Evolutionary conservation across 2,888 invertebrate species (phyloP), one percentile per base, ranked within the genome.

Genomic region (Noctuana brunneofusca): DNA sequence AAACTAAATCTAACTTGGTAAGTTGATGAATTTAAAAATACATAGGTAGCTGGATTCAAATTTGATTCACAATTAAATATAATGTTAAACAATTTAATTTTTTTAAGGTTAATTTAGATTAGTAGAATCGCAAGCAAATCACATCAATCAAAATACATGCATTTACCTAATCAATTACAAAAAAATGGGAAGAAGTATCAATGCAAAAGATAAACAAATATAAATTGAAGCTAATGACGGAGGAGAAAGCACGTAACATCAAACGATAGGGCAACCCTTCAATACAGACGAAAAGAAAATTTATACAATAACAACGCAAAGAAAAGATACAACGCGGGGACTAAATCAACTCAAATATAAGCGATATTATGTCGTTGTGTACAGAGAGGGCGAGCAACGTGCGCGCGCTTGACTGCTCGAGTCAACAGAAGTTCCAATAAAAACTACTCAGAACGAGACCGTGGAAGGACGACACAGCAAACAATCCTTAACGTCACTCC

Each of bases 371-470:
- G 80, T 82, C 80, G 75, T 73, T 82, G 85, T 84, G 76, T 80
- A 79, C 80, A 80, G 72, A 84, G 79, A 78, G 84, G 79, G 78
- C 73, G 71, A 72, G 73, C 64, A 72, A 71, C 71, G 52, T 53
- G 22, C 41, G 73, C 64, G 73, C 65, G 67, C 66, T 69, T 54
- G 65, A 65, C 64, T 65, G 69, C 64, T 65, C 65, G 56, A 63
- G 69, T 68, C 67, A 74, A 75, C 86, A 89, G 72, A 81, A 83
- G 73, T 78, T 84, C 84, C 80, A 89, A 90, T 90, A 89, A 88
- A 88, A 89, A 89, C 87, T 87, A 89, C 87, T 87, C 81, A 83
- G 81, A 70, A 77, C 77, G 75, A 75, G 76, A 80, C 79, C 81
- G 76, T 79, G 73, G 79, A 67, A 74, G 74, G 72, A 75, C 74